Evolutionary conservation across 2,797 vertebrate genomes (phyloP), one percentile per base, ranked within the genome.

Genomic region (Coccyzus lansbergi): DNA sequence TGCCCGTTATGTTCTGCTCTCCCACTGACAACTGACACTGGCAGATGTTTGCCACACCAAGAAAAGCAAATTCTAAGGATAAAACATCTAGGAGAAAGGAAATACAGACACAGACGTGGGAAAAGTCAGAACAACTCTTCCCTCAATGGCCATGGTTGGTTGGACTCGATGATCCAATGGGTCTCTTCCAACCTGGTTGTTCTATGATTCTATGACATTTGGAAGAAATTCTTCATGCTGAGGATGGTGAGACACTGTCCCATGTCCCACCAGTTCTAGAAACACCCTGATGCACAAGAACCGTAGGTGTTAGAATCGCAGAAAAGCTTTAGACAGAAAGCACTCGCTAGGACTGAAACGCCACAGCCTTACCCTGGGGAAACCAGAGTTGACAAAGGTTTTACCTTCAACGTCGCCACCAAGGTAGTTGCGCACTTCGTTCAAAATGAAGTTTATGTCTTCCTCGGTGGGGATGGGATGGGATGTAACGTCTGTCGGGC

Each of bases 401-500:
- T 93, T 98, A 99, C 99, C 99, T 98, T 99, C 99, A 19, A 99
- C 99, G 2, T 99, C 99, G 1, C 98, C 94, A 36, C 98, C 99
- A 38, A 99, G 98, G 97, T 99, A 99, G 97, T 99, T 98, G 75
- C 99, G 99, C 85, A 99, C 98, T 98, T 99, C 99, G 3, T 87
- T 99, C 95, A 99, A 97, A 95, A 99, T 99, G 94, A 99, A 99
- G 98, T 99, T 99, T 91, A 99, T 99, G 87, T 99, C 99, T 25
- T 99, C 98, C 94, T 99, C 99, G 0, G 98, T 98, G 2, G 99
- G 99, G 81, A 99, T 98, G 2, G 99, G 99, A 80, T 99, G 99
- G 5, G 97, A 97, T 0, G 99, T 99, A 34, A 99, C 97, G 0
- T 97, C 98, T 0, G 99, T 99, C 65, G 99, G 99, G 3, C 98